phyloP scores from a whole-genome alignment of 2,797 vertebrate genomes.

The Paedocypris micromegethes region DNA sequence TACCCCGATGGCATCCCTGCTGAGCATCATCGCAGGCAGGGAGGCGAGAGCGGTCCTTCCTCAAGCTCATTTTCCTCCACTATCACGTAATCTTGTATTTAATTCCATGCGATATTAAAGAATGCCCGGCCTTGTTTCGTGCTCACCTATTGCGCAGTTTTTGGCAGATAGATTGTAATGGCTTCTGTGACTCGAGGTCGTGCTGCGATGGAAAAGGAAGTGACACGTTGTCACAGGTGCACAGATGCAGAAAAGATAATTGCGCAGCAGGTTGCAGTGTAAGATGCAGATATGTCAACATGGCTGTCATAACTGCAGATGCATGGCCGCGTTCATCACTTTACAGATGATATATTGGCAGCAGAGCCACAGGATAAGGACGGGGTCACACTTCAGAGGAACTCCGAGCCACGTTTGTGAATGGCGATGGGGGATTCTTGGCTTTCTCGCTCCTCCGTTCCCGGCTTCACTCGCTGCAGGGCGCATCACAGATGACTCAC shows the following conservation, averaged over 20 bases:
- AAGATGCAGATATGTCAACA: constrained; percentile 33
- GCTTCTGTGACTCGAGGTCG: constrained; percentile 7
- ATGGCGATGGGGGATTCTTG: constrained; percentile 22
- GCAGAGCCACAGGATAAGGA: background rate
- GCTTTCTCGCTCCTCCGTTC: constrained; percentile 36
- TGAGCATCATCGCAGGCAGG: background rate
- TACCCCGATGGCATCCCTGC: constrained; percentile 9
- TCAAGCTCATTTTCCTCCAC: constrained; percentile 5
- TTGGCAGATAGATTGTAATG: background rate
- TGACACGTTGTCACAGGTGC: constrained; percentile 39
- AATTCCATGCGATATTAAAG: constrained; percentile 13
- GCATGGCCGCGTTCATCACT: constrained; percentile 19
- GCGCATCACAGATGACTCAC: constrained; percentile 38
- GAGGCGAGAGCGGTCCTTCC: constrained; percentile 5
- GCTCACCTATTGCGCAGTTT: constrained; percentile 5
- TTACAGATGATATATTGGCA: constrained; percentile 25
- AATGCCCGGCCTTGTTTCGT: background rate
- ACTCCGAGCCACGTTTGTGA: constrained; percentile 6
- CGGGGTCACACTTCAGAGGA: constrained; percentile 8
- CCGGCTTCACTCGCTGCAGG: constrained; percentile 33
- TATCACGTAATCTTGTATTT: constrained; percentile 26
- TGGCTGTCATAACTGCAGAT: constrained; percentile 29
- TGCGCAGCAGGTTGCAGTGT: constrained; percentile 32
- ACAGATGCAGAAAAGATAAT: constrained; percentile 39
- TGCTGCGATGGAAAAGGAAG: constrained; percentile 27